These are phyloP conservation scores for Drosophila bocki DNA, from an alignment of 1,140 invertebrate species.

Conservation along the genomic window DNA sequence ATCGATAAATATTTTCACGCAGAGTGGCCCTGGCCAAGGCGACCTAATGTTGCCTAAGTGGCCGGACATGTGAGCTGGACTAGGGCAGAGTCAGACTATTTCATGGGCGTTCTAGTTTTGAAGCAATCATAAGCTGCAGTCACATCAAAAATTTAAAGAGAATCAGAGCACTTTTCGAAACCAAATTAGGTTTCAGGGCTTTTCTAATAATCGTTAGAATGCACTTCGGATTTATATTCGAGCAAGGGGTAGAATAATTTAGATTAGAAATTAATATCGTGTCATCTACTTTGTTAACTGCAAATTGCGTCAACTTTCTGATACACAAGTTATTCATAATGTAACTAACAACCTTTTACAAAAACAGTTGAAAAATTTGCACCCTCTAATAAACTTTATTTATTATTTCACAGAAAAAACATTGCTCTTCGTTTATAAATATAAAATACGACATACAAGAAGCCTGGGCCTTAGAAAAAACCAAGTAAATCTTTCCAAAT, in stretches of 20 bases:
- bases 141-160: background rate
- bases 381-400: background rate
- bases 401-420: background rate
- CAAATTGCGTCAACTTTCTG: background rate
- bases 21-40: slow-evolving; percentile 22
- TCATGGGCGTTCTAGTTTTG: slow-evolving; percentile 25
- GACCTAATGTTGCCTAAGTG: slow-evolving; percentile 75
- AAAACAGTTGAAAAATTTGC: background rate
- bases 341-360: background rate
- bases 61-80: slow-evolving; percentile 24
- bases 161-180: no score
- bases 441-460: background rate
- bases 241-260: no score
- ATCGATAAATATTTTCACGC: slow-evolving; percentile 71
- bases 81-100: background rate
- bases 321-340: background rate
- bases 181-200: background rate
- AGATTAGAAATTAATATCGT: background rate
- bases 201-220: background rate
- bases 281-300: background rate
- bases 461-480: background rate
- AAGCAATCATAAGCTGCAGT: slow-evolving; percentile 5
- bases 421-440: background rate
- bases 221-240: background rate
- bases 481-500: slow-evolving; percentile 7